Conservation (phyloP, 2,797 vertebrate genomes). For the Mus caroli region DNA sequence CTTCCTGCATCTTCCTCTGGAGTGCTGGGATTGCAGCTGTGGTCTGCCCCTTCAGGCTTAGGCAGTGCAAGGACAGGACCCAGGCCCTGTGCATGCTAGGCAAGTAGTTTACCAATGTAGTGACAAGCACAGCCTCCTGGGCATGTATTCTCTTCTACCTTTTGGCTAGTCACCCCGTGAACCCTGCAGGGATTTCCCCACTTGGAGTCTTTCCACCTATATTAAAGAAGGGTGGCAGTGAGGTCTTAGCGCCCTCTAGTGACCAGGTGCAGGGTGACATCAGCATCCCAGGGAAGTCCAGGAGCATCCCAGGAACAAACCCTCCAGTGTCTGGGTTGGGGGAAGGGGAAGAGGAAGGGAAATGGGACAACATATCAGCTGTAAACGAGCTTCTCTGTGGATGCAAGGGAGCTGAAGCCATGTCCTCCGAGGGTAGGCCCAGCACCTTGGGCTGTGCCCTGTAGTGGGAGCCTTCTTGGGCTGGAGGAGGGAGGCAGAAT, state of each 20-base stretch:
- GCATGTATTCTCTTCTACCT: background rate
- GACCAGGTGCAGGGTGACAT: conserved; percentile 63
- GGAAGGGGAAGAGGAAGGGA: background rate
- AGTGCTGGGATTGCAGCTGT: background rate
- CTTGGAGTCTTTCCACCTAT: background rate
- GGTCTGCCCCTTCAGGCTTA: background rate
- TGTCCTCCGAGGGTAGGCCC: background rate
- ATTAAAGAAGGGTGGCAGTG: background rate
- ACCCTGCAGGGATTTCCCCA: conserved; percentile 22
- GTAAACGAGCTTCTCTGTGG: background rate
- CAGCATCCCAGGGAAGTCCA: background rate
- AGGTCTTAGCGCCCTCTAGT: conserved; percentile 67
- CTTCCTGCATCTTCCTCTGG: background rate
- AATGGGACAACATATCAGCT: no score
- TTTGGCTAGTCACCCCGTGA: background rate
- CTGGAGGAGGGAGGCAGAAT: background rate
- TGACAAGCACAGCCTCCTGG: background rate
- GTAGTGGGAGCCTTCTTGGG: no score
- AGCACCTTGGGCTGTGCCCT: background rate
- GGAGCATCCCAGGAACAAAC: background rate
- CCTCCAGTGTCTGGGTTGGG: background rate
- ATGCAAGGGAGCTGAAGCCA: background rate
- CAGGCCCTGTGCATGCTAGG: background rate
- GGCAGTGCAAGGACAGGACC: background rate
- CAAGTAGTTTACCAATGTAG: background rate